Evolutionary conservation across 2,113 vertebrate genomes (phyloP).

Genomic region (Brachionichthys hirsutus): DNA sequence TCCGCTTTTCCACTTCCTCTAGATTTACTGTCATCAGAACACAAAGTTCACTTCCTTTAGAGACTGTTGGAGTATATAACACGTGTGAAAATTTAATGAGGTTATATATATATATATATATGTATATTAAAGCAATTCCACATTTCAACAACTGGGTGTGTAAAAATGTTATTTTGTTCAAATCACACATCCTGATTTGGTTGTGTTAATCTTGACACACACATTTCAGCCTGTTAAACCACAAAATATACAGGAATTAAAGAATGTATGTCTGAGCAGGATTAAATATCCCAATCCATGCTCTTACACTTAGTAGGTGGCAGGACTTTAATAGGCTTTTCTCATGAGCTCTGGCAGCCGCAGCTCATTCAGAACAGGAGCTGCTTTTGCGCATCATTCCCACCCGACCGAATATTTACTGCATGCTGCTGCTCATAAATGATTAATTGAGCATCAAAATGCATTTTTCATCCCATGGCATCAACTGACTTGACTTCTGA

Average conservation of each 20-base stretch:
- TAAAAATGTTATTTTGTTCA: no score
- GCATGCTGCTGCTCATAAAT: slow-evolving; percentile 18
- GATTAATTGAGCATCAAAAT: slow-evolving; percentile 19
- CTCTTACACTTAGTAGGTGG: background rate
- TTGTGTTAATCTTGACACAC: slow-evolving; percentile 1
- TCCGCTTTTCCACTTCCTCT: slow-evolving; percentile 64
- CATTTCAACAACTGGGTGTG: no score
- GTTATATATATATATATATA: background rate
- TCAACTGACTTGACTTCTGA: no score
- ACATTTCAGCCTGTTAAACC: background rate
- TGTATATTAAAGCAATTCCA: no score
- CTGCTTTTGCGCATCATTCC: background rate
- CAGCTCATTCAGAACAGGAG: background rate
- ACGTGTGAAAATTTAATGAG: background rate
- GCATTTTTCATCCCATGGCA: background rate
- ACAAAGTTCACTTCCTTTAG: slow-evolving; percentile 34
- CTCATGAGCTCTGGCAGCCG: slow-evolving; percentile 1
- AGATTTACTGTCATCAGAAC: slow-evolving; percentile 24
- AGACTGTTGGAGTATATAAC: background rate
- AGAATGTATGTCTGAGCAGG: background rate
- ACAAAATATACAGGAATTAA: background rate
- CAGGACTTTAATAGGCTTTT: background rate
- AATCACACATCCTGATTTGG: background rate
- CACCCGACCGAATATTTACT: slow-evolving; percentile 7
- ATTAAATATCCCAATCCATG: background rate